phyloP scores from a whole-genome alignment of 2,113 vertebrate genomes.

The Phylloscopus whistleri region DNA sequence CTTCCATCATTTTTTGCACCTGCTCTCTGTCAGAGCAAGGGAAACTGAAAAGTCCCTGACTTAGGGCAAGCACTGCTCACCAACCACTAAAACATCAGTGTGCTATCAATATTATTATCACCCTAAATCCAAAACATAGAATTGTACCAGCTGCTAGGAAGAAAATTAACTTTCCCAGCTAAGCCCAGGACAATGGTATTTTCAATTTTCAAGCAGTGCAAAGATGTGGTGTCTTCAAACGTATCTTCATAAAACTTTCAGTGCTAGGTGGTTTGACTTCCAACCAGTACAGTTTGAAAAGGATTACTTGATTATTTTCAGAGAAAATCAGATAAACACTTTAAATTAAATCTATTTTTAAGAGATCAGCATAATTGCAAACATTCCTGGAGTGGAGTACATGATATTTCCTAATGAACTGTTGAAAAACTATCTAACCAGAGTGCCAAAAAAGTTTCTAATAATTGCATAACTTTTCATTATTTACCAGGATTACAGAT shows the following conservation, averaged over 20 bases:
- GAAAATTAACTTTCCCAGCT: background rate
- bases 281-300: background rate
- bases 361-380: background rate
- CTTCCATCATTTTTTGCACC: background rate
- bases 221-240: background rate
- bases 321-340: background rate
- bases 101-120: background rate
- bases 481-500: background rate
- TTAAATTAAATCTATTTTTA: background rate
- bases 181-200: background rate
- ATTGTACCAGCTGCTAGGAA: background rate
- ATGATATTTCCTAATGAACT: background rate
- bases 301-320: background rate
- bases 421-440: background rate
- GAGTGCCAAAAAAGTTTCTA: background rate
- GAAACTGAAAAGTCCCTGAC: background rate
- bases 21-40: background rate
- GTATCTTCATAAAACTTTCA: background rate
- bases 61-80: background rate
- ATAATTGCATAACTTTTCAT: background rate
- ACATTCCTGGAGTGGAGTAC: background rate
- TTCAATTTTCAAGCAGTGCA: background rate
- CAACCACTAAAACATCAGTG: background rate
- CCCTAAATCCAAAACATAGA: background rate
- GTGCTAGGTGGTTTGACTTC: background rate